Evolutionary conservation across 1,140 invertebrate species (phyloP).

Genomic region (Cecropterus lyciades): DNA sequence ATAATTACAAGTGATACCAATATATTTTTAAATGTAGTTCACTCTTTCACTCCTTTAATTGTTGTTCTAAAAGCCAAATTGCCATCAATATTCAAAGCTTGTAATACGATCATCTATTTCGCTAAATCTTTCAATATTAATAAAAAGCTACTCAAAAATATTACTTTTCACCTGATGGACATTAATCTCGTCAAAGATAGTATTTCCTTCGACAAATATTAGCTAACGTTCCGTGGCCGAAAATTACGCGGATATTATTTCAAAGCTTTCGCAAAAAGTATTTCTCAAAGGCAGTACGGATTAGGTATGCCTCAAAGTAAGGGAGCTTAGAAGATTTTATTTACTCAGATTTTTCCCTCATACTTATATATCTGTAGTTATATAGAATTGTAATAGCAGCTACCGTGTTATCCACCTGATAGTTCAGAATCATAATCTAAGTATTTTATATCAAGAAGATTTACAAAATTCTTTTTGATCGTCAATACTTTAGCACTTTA

Average conservation of each 20-base stretch:
- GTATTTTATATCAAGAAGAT: no score
- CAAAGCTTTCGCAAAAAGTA: slow-evolving; percentile 7
- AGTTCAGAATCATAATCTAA: no score
- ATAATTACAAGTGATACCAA: no score
- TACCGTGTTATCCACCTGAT: no score
- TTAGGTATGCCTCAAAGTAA: slow-evolving; percentile 8
- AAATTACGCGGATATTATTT: slow-evolving; percentile 30
- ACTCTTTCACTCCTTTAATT: no score
- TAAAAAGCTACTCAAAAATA: slow-evolving; percentile 14
- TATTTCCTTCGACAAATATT: slow-evolving; percentile 31
- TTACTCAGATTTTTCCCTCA: neutral
- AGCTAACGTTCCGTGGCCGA: slow-evolving; percentile 9
- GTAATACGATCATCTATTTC: neutral
- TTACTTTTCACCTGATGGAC: slow-evolving; percentile 25
- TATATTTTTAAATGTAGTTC: no score
- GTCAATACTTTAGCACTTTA: no score
- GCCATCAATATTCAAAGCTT: neutral
- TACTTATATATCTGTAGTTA: no score
- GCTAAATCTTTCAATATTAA: slow-evolving; percentile 1
- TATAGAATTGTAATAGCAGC: no score
- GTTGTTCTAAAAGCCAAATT: no score
- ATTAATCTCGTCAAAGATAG: slow-evolving; percentile 30
- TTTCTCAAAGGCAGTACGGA: neutral
- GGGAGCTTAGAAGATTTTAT: slow-evolving; percentile 14
- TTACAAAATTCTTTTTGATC: no score